Base-by-base conservation (phyloP, 1,140 invertebrate genomes). In the Atopsyche davidsoni region DNA sequence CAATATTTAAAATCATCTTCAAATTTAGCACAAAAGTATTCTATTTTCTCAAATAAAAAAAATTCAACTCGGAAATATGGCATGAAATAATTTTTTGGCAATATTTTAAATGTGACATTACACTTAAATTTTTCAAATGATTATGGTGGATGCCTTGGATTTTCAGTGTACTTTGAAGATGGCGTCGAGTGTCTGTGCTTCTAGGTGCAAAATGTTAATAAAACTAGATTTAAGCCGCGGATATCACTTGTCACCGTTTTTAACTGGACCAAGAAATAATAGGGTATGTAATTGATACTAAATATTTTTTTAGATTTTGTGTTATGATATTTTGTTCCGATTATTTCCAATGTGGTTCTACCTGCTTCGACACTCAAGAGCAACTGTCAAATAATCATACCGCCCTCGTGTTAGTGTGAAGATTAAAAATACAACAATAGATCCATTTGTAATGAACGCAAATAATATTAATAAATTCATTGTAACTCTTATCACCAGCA, bases 211-310 rank as follows among this genome's bases (percentile, higher is more conserved):
- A 68, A 64, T 73, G 50, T 66, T 73, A 67, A 63, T 66, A 58
- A 73, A 72, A 71, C 67, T 73, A 69, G 69, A 73, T 67, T 67
- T 73, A 69, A 73, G 69, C 71, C 70, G 70, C 66, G 68, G 63
- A 61, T 70, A 71, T 66, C 69, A 68, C 70, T 67, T 72, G 63
- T 70, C 67, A 55, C 62, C 70, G 55, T 63, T 72, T 66, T 68
- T 68, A 62, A 72, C 64, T 59, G 66, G 68, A 65, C 67, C 69
- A 47, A 68, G 66, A 53, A 68, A 70, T 68, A 70, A 61, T 59
- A 70, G 64, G 63, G 70, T 73, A 58, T 65, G 70, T 71, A n/a
- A n/a, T n/a, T n/a, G n/a, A n/a, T n/a, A n/a, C n/a, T n/a, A n/a
- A n/a, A n/a, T n/a, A n/a, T 58, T 60, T 38, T 41, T 52, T 46